These are phyloP conservation scores for Gortyna flavago DNA, from an alignment of 2,888 invertebrate genomes.

Conservation along the genomic window DNA sequence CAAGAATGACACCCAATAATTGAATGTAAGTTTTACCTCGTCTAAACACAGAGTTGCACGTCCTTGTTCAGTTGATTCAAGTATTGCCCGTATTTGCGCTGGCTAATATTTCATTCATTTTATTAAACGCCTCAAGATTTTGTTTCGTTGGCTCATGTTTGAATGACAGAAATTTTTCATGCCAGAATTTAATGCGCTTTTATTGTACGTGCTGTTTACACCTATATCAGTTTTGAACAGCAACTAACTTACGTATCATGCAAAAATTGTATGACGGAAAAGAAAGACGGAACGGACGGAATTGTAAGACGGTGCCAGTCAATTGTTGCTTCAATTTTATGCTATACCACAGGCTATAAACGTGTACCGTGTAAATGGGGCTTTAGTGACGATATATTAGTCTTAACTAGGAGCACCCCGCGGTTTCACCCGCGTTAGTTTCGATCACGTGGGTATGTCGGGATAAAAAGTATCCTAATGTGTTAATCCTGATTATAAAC, in stretches of 20 bases:
- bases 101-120: background rate
- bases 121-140: background rate
- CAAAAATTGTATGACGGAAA: too few relatives aligned
- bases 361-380: too few relatives aligned
- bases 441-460: too few relatives aligned
- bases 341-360: too few relatives aligned
- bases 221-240: background rate
- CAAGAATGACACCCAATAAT: background rate
- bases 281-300: too few relatives aligned
- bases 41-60: background rate
- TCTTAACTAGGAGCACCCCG: too few relatives aligned
- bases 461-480: too few relatives aligned
- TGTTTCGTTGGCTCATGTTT: background rate
- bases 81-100: background rate
- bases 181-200: background rate
- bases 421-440: too few relatives aligned
- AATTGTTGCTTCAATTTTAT: too few relatives aligned
- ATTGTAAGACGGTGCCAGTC: too few relatives aligned
- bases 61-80: background rate
- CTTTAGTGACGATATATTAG: background rate
- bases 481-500: too few relatives aligned
- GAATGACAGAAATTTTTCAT: background rate
- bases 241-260: background rate
- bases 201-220: background rate
- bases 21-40: background rate